Evolutionary conservation across 2,888 invertebrate species (phyloP), one percentile per base, ranked within the genome.

Genomic region (Limnephilus auricula): DNA sequence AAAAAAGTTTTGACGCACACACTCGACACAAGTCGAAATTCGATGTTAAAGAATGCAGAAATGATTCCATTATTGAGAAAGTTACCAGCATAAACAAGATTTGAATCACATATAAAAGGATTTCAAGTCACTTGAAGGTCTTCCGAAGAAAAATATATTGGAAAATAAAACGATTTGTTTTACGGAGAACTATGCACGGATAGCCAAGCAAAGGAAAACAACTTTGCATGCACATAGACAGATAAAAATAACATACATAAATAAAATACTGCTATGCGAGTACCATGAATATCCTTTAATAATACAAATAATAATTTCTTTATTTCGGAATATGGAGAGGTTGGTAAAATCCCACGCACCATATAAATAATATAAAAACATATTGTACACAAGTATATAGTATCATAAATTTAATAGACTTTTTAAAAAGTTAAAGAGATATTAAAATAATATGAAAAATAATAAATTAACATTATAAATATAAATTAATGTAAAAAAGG

Each of bases 11-110:
- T 88, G 65, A 78, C 37, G 78, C 78, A 32, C 34, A 88, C 78
- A 78, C 37, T 78, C 37, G 87, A 32, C n/a, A 78, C 12, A 37
- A 30, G 87, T 78, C 65, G 87, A 88, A 78, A 91, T 89, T 88
- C 91, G 83, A 91, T 87, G 91, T 88, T 83, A 88, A 91, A 87
- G 91, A 91, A 91, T 83, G 91, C 82, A 91, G 87, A 91, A 91
- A 82, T 88, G 80, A 88, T 91, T 87, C 88, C 88, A n/a, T 91
- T 91, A 91, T 88, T 82, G 88, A n/a, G 83, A 91, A 91, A 91
- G 82, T 91, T 91, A 85, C 50, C 50, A 86, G 79, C 50, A 90
- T 90, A 90, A 90, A 90, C 79, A 86, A 85, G 86, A 87, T 90
- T 90, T 87, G 87, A 88, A 88, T 79, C 79, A 79, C 79, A 88